A percentile compares a stretch with the other conserved stretches of the same genome.
phyloP scores from a whole-genome alignment of 2,888 invertebrate species.

The Chironomus tentans region DNA sequence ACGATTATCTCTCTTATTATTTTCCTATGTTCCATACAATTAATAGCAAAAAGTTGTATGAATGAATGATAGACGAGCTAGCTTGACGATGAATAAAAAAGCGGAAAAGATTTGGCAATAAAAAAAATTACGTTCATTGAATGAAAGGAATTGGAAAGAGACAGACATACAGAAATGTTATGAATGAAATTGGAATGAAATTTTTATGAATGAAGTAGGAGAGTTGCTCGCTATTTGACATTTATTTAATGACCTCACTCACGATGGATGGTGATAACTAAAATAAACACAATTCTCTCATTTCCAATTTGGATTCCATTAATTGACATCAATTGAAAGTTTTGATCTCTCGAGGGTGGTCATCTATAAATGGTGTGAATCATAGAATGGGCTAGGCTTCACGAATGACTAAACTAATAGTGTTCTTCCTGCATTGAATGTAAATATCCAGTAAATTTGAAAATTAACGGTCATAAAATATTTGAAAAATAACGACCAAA shows the following conservation, averaged over 20 bases:
- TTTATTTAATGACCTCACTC: not conserved
- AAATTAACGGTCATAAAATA: too few species aligned
- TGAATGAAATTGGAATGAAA: slow-evolving; percentile 4
- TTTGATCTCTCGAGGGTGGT: slow-evolving; percentile 13
- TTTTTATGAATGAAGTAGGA: slow-evolving; percentile 15
- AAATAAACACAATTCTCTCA: not conserved
- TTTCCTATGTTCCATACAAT: too few species aligned
- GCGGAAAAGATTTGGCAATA: not conserved
- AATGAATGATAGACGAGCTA: too few species aligned
- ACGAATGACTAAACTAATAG: too few species aligned
- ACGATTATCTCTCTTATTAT: too few species aligned
- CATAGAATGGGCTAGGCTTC: too few species aligned
- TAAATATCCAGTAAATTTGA: too few species aligned
- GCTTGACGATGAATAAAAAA: too few species aligned
- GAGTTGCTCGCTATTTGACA: not conserved
- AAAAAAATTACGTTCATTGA: not conserved
- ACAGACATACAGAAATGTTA: not conserved
- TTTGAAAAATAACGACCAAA: too few species aligned
- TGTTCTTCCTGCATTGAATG: too few species aligned
- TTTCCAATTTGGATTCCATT: slow-evolving; percentile 6
- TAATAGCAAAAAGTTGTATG: too few species aligned
- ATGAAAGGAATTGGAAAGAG: too few species aligned
- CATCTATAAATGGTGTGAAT: slow-evolving; percentile 6
- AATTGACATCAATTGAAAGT: slow-evolving; percentile 27
- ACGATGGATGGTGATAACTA: not conserved